Percentiles rank a stretch among this genome's conserved stretches.
These are phyloP conservation scores for Oxygymnocypris stewartii DNA, from an alignment of 2,113 vertebrate species.

Conservation along the genomic window DNA sequence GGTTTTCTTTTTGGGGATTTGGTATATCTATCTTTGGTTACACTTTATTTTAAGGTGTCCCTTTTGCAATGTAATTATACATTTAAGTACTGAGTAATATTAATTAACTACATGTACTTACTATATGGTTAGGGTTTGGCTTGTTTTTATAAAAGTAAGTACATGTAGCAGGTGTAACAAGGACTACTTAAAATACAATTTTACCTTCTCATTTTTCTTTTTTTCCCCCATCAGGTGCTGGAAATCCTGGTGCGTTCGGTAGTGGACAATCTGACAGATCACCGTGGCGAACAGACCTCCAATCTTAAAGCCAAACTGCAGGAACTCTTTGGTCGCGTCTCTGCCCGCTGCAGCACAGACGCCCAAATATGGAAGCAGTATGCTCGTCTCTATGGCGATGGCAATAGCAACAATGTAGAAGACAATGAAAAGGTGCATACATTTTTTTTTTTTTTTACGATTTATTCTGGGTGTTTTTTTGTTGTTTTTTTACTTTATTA, in stretches of 20 bases:
- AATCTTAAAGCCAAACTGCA: slow-evolving; percentile 77
- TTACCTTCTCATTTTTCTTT: neutral
- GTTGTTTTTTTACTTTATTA: no score
- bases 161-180: no score
- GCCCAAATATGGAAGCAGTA: slow-evolving; percentile 87
- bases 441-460: no score
- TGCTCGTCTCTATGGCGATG: slow-evolving; percentile 81
- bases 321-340: slow-evolving; percentile 89
- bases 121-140: no score
- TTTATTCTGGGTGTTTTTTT: no score
- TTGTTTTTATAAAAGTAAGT: no score
- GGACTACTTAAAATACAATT: no score
- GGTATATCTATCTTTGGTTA: neutral
- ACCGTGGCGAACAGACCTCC: slow-evolving; percentile 71
- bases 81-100: no score
- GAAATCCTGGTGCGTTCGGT: slow-evolving; percentile 84
- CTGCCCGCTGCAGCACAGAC: slow-evolving; percentile 83
- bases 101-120: no score
- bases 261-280: slow-evolving; percentile 76
- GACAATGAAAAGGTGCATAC: slow-evolving; percentile 86
- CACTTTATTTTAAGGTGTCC: no score
- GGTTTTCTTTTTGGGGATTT: neutral
- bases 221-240: slow-evolving; percentile 77
- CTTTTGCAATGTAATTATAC: no score
- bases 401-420: slow-evolving; percentile 74